A percentile compares a stretch with the other conserved stretches of the same genome.
Conservation (phyloP, 1,140 invertebrate genomes). For the Diprion similis region DNA sequence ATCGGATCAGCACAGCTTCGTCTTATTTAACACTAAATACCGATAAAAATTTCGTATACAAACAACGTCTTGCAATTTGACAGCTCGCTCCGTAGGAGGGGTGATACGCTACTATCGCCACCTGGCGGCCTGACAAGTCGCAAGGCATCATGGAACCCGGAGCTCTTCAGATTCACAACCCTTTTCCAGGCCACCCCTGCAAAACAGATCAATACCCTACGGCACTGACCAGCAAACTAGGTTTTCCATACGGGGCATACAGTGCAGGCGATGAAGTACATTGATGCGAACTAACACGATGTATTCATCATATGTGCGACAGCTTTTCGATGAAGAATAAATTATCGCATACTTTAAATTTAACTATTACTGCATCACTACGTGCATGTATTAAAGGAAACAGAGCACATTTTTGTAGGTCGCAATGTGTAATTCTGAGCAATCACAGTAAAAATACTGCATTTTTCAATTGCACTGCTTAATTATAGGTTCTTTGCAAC, state of each 20-base stretch:
- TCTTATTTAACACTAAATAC: constrained; percentile 16
- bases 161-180: neutral
- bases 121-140: constrained; percentile 20
- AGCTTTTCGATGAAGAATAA: neutral
- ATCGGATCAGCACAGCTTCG: constrained; percentile 20
- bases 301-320: neutral
- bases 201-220: neutral
- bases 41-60: constrained; percentile 49
- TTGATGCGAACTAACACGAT: neutral
- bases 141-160: constrained; percentile 16
- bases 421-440: too few relatives aligned
- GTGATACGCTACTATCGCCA: constrained; percentile 27
- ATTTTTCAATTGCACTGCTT: too few relatives aligned
- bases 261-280: neutral
- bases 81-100: constrained; percentile 33
- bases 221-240: neutral
- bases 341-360: too few relatives aligned
- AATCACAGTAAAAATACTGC: too few relatives aligned
- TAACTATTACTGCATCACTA: too few relatives aligned
- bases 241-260: neutral
- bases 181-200: neutral
- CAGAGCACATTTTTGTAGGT: too few relatives aligned
- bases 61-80: constrained; percentile 48
- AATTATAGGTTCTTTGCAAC: too few relatives aligned
- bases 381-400: too few relatives aligned